Evolutionary conservation across 2,888 invertebrate species (phyloP).

Genomic region (Leucania comma): DNA sequence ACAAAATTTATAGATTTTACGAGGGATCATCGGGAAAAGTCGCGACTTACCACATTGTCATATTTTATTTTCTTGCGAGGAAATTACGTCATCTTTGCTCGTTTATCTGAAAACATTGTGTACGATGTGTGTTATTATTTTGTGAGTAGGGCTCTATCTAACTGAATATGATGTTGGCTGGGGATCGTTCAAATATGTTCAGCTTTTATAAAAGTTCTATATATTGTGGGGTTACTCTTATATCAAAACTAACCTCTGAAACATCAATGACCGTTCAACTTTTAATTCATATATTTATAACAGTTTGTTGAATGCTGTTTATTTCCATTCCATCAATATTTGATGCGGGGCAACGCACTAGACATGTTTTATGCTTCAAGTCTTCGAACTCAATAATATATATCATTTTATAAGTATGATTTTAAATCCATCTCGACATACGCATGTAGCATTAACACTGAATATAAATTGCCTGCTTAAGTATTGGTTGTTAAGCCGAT

Average conservation of each 20-base stretch:
- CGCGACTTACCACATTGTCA: constrained; percentile 86
- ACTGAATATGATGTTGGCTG: constrained; percentile 31
- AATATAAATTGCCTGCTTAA: constrained; percentile 86
- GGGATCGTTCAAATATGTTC: constrained; percentile 23
- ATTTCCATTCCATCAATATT: constrained; percentile 59
- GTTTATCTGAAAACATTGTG: constrained; percentile 74
- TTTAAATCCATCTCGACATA: constrained; percentile 66
- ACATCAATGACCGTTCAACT: constrained; percentile 43
- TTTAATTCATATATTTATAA: constrained; percentile 53
- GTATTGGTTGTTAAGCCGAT: constrained; percentile 80
- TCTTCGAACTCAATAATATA: constrained; percentile 59
- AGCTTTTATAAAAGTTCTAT: constrained; percentile 14
- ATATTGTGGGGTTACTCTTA: constrained; percentile 11
- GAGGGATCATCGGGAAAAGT: constrained; percentile 87
- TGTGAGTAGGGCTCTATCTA: constrained; percentile 39
- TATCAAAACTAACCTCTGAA: constrained; percentile 30
- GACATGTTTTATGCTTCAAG: constrained; percentile 52
- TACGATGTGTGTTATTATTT: constrained; percentile 50
- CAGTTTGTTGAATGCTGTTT: constrained; percentile 39
- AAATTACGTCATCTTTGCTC: constrained; percentile 85
- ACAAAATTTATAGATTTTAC: constrained; percentile 89
- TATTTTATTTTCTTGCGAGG: constrained; percentile 87
- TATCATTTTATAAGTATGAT: constrained; percentile 70
- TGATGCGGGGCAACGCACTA: constrained; percentile 52
- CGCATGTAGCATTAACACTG: constrained; percentile 72